These are phyloP conservation scores for Gadus chalcogrammus DNA, from an alignment of 2,113 vertebrate species.

Conservation along the genomic window DNA sequence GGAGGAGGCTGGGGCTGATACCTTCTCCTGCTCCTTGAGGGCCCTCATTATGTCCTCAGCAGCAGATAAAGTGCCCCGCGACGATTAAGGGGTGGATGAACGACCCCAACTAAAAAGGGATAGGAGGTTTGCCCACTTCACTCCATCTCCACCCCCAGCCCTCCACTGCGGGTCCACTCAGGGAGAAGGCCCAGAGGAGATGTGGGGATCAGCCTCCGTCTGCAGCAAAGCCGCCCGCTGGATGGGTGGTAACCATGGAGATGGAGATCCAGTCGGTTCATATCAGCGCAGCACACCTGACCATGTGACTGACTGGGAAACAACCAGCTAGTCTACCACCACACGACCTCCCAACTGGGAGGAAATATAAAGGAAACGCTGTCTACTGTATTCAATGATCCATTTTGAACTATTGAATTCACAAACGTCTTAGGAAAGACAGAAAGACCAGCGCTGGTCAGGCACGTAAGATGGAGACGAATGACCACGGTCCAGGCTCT, in stretches of 20 bases:
- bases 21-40: slow-evolving; percentile 3
- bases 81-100: background rate
- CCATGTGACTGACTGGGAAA: slow-evolving; percentile 20
- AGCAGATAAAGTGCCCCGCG: background rate
- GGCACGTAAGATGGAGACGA: too few relatives aligned
- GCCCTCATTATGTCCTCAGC: slow-evolving; percentile 15
- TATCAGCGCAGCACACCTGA: slow-evolving; percentile 46
- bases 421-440: too few relatives aligned
- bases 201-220: slow-evolving; percentile 27
- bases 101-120: background rate
- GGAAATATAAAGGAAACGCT: too few relatives aligned
- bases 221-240: slow-evolving; percentile 29
- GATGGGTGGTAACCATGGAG: slow-evolving; percentile 49
- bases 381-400: too few relatives aligned
- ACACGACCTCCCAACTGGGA: slow-evolving; percentile 18
- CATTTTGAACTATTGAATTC: too few relatives aligned
- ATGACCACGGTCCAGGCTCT: too few relatives aligned
- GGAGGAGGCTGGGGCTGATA: too few relatives aligned
- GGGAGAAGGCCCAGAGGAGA: background rate
- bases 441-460: too few relatives aligned
- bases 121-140: background rate
- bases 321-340: slow-evolving; percentile 29
- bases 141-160: slow-evolving; percentile 4
- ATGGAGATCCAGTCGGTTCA: slow-evolving; percentile 41
- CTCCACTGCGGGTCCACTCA: slow-evolving; percentile 1